Base-by-base conservation (phyloP, 1,140 invertebrate species). In the Campoletis sonorensis region DNA sequence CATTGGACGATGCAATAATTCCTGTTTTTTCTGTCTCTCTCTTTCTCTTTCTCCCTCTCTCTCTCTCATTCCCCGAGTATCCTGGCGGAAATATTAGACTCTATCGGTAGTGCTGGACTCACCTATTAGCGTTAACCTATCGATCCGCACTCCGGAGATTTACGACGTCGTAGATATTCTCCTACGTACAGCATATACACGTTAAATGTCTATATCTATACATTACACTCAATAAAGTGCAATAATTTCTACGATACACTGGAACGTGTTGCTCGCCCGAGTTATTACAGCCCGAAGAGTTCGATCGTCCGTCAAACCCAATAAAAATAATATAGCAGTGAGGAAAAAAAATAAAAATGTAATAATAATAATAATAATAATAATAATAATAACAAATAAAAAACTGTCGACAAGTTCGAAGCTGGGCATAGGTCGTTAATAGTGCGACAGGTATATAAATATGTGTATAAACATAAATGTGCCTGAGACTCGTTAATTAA, bases 131-230 rank as follows among this genome's bases (percentile, higher is more conserved):
- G 83, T 82, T 81, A 61, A 80, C 58, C 80, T 82, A 78, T 82
- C 84, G 83, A 81, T 84, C 68, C 81, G 78, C 67, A 61, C 58
- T 75, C 76, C 77, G 33, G 79, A 84, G 84, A 87, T 87, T 86
- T 86, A 86, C 80, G 81, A 84, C 84, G 81, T 85, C 84, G 84
- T 86, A 86, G 83, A 86, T 85, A 70, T 70, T 81, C 68, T 82
- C 75, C 61, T 5, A 30, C 27, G 27, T 21, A 18, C 16, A n/a
- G n/a, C 51, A 70, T 4, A 70, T 33, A 33, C 27, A 70, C 16
- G 4, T 21, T 13, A 27, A 7, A 13, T 26, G 15, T 64, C 2
- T 15, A 27, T 64, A 23, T 64, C 45, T 27, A 54, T 27, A 58
- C 16, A 67, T 72, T 82, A 21, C 40, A 45, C 40, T 45, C 40